A percentile compares a stretch with the other conserved stretches of the same genome.
Conservation (phyloP, 1,140 invertebrate species). For the Atta colombica region DNA sequence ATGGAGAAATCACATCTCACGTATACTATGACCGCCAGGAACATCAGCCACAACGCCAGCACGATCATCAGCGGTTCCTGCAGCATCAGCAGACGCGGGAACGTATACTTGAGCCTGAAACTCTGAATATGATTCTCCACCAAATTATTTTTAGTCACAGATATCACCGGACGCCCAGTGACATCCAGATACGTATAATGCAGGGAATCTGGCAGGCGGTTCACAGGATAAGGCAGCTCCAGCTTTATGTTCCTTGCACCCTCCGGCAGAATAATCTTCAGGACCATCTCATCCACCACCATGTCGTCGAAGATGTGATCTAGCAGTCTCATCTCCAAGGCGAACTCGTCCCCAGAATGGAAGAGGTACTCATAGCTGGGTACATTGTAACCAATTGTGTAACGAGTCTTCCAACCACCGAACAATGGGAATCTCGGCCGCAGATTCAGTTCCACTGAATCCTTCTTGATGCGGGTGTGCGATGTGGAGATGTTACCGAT, state of each 20-base stretch:
- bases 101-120: conserved; percentile 95
- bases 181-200: conserved; percentile 99
- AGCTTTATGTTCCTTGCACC: conserved; percentile 94
- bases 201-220: conserved; percentile 91
- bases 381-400: conserved; percentile 98
- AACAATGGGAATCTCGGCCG: conserved; percentile 98
- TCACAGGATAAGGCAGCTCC: conserved; percentile 93
- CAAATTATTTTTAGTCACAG: conserved; percentile 94
- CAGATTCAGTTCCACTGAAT: conserved; percentile 97
- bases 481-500: conserved; percentile 99
- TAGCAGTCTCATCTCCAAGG: conserved; percentile 96
- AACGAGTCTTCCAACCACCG: conserved; percentile 99
- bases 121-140: conserved; percentile 99
- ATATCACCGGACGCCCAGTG: conserved; percentile 95
- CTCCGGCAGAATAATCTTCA: conserved; percentile 98
- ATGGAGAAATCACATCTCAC: conserved; percentile 98
- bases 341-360: conserved; percentile 93
- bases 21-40: conserved; percentile 97
- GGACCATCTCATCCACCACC: conserved; percentile 95
- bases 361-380: conserved; percentile 98
- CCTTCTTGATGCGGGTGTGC: conserved; percentile 94
- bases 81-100: conserved; percentile 94
- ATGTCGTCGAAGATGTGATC: conserved; percentile 99
- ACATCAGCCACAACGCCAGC: conserved; percentile 95
- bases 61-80: conserved; percentile 97